These are phyloP conservation scores for Antigone vipio DNA, from an alignment of 2,113 vertebrate species.

Conservation along the genomic window DNA sequence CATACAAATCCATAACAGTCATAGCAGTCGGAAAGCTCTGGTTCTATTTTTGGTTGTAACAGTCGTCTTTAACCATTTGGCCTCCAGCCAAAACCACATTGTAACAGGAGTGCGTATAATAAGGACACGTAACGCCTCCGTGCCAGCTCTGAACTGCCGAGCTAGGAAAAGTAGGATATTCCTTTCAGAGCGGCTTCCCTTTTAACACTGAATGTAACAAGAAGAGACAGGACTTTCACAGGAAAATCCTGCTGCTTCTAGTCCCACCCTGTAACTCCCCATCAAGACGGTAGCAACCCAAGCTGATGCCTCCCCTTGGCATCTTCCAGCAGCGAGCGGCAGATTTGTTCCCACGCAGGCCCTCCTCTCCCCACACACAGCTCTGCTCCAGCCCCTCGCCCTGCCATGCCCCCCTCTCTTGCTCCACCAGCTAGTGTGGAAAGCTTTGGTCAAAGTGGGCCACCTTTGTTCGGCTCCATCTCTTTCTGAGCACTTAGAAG, in stretches of 20 bases:
- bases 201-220: neutral
- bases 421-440: neutral
- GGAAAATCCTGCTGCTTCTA: neutral
- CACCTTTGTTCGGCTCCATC: neutral
- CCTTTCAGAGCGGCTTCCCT: neutral
- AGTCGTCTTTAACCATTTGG: neutral
- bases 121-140: neutral
- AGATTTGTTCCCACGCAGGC: neutral
- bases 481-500: neutral
- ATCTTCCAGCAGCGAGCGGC: neutral
- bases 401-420: neutral
- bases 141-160: neutral
- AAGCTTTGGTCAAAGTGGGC: neutral
- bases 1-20: neutral
- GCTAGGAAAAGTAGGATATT: neutral
- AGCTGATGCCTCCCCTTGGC: neutral
- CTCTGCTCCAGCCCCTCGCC: neutral
- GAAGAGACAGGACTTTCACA: neutral
- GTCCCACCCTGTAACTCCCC: neutral
- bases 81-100: conserved; percentile 2
- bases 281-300: neutral
- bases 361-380: neutral
- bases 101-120: neutral
- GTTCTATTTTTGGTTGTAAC: neutral
- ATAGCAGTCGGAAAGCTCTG: neutral